These are phyloP conservation scores for Parapristionchus giblindavisi DNA, from an alignment of 2,888 invertebrate species.

Conservation along the genomic window DNA sequence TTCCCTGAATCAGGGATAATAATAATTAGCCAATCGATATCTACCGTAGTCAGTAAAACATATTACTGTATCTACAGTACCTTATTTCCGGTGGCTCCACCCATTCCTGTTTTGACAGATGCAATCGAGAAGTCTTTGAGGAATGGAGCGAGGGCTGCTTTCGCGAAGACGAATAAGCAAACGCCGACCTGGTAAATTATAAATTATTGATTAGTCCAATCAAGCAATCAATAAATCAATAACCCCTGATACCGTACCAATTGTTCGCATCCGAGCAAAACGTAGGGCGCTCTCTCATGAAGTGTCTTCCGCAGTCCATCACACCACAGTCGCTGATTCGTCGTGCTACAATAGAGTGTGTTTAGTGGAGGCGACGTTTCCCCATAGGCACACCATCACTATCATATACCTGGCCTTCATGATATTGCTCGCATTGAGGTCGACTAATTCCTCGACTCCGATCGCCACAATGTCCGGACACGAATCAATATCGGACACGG, in stretches of 20 bases:
- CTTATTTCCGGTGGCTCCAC: constrained; percentile 97
- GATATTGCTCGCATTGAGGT: constrained; percentile 96
- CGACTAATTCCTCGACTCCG: constrained; percentile 98
- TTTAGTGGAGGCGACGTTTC: no score
- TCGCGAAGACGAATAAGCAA: constrained; percentile 91
- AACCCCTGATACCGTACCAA: constrained; percentile 47
- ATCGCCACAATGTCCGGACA: constrained; percentile 91
- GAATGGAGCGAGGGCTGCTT: constrained; percentile 86
- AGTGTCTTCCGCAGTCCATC: constrained; percentile 85
- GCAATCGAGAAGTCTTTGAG: constrained; percentile 74
- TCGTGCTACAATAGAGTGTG: constrained; percentile 78
- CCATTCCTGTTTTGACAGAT: constrained; percentile 92
- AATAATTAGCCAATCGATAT: not conserved
- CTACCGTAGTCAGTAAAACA: not conserved
- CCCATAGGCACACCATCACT: not conserved
- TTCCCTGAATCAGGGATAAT: constrained; percentile 48
- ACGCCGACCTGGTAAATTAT: constrained; percentile 89
- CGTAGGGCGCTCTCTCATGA: constrained; percentile 54
- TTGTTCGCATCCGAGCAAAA: constrained; percentile 58
- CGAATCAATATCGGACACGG: constrained; percentile 29
- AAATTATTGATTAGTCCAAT: not conserved
- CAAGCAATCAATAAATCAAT: not conserved
- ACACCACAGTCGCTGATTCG: constrained; percentile 93
- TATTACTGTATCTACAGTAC: constrained; percentile 77
- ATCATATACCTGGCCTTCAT: constrained; percentile 82